Evolutionary conservation across 2,888 invertebrate species (phyloP).

Genomic region (Palloptera scutellata): DNA sequence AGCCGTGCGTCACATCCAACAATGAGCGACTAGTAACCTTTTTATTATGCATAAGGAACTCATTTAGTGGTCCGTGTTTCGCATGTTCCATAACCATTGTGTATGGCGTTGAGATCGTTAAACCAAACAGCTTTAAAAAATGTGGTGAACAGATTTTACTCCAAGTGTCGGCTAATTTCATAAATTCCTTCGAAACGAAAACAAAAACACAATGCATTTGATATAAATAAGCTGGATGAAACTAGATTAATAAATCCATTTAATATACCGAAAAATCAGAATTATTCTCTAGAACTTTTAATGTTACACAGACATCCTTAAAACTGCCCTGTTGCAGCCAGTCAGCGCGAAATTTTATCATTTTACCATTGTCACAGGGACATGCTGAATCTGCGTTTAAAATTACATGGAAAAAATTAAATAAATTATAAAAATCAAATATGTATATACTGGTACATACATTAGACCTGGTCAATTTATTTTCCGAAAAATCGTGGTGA

Average conservation of each 20-base stretch:
- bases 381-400: slow-evolving; percentile 68
- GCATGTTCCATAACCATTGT: slow-evolving; percentile 85
- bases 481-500: no score
- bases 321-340: slow-evolving; percentile 78
- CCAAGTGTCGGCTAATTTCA: slow-evolving; percentile 80
- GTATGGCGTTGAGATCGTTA: slow-evolving; percentile 78
- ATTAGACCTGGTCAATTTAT: no score
- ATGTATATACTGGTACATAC: neutral
- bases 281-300: slow-evolving; percentile 74
- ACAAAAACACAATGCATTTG: slow-evolving; percentile 1
- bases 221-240: neutral
- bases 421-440: no score
- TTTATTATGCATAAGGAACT: slow-evolving; percentile 62
- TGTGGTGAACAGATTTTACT: slow-evolving; percentile 79
- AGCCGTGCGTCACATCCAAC: slow-evolving; percentile 80
- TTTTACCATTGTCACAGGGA: slow-evolving; percentile 70
- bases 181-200: slow-evolving; percentile 77
- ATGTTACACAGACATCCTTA: slow-evolving; percentile 79
- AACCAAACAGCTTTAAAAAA: slow-evolving; percentile 79
- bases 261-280: neutral
- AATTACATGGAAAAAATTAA: neutral
- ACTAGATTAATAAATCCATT: neutral
- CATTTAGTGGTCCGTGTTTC: slow-evolving; percentile 79
- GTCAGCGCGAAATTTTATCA: slow-evolving; percentile 76
- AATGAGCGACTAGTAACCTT: slow-evolving; percentile 74